Evolutionary conservation across 1,140 invertebrate genomes (phyloP).

Genomic region (Tachypleus tridentatus): DNA sequence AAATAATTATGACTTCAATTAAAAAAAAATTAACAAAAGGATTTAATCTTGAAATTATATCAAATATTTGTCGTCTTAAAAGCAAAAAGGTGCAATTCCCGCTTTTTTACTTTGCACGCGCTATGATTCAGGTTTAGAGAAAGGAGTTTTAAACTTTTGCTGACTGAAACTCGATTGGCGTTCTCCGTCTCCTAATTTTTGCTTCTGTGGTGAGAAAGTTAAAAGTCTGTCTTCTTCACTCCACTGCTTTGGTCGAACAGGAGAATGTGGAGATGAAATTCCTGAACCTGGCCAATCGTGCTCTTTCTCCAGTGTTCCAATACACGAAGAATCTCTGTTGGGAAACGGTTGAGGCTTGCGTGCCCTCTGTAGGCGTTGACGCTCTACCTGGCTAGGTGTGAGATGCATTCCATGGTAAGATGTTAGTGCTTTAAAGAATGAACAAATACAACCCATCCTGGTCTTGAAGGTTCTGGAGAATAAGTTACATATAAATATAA

Average conservation of each 20-base stretch:
- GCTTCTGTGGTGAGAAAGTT: slow-evolving; percentile 12
- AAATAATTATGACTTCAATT: too few species aligned
- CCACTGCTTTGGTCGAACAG: neutral
- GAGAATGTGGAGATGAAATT: neutral
- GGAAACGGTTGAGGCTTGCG: slow-evolving; percentile 9
- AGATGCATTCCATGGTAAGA: slow-evolving; percentile 21
- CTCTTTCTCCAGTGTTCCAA: slow-evolving; percentile 12
- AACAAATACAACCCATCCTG: slow-evolving; percentile 19
- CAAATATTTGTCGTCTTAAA: too few species aligned
- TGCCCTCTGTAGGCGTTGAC: slow-evolving; percentile 16
- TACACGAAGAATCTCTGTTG: slow-evolving; percentile 7
- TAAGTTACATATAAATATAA: too few species aligned
- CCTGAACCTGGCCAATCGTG: neutral
- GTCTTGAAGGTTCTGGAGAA: too few species aligned
- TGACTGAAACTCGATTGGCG: slow-evolving; percentile 15
- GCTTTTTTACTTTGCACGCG: neutral
- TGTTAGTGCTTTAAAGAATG: slow-evolving; percentile 21
- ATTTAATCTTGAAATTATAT: too few species aligned
- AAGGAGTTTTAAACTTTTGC: slow-evolving; percentile 9
- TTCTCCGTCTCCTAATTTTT: slow-evolving; percentile 14
- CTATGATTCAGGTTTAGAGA: slow-evolving; percentile 10
- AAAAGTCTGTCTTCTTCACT: slow-evolving; percentile 10
- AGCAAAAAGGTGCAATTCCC: too few species aligned
- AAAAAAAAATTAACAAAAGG: too few species aligned
- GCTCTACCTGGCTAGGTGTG: slow-evolving; percentile 15